A percentile compares a stretch with the other conserved stretches of the same genome.
Evolutionary conservation across 2,113 vertebrate species (phyloP).

Genomic region (Burhinus oedicnemus): DNA sequence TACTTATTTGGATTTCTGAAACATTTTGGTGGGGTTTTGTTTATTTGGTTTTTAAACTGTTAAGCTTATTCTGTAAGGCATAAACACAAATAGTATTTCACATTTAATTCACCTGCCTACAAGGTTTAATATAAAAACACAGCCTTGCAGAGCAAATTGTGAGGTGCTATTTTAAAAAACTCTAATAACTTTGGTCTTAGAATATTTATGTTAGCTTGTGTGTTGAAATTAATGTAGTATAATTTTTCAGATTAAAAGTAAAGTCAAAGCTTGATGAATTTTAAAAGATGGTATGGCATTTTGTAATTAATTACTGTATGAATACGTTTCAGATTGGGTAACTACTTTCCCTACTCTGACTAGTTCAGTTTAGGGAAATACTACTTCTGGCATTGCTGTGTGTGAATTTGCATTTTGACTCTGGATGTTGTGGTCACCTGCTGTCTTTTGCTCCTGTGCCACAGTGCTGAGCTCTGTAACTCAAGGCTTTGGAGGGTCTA

Average conservation of each 20-base stretch:
- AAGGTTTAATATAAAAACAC: neutral
- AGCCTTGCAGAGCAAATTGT: neutral
- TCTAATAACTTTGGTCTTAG: neutral
- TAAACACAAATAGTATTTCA: neutral
- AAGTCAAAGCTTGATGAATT: neutral
- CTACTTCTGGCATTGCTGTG: neutral
- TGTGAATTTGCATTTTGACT: neutral
- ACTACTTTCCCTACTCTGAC: neutral
- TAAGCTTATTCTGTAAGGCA: neutral
- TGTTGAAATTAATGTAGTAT: neutral
- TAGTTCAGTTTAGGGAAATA: neutral
- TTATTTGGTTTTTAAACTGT: neutral
- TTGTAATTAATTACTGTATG: neutral
- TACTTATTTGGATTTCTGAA: neutral
- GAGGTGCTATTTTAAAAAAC: neutral
- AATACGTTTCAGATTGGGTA: neutral
- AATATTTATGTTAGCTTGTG: neutral
- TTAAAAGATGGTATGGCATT: neutral
- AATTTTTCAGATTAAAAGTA: neutral
- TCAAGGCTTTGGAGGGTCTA: neutral
- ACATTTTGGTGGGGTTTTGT: neutral
- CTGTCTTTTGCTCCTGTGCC: neutral
- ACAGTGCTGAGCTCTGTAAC: neutral
- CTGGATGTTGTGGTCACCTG: neutral
- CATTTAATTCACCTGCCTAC: neutral